A percentile compares a stretch with the other conserved stretches of the same genome.
Evolutionary conservation across 2,888 invertebrate genomes (phyloP).

Genomic region (Latrodectus elegans): DNA sequence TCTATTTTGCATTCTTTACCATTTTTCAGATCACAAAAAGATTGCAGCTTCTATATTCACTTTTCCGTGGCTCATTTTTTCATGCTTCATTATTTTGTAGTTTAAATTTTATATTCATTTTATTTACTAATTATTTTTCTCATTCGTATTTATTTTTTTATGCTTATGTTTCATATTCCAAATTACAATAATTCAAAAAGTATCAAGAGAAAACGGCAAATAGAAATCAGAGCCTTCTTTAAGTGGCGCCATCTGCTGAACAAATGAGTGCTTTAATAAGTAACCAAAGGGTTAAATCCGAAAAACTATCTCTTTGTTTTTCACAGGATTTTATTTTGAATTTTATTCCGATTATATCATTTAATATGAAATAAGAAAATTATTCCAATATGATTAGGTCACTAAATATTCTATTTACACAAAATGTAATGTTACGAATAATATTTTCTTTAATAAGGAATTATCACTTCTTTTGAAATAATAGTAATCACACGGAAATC

Average conservation of each 20-base stretch:
- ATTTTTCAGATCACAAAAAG: too few species aligned
- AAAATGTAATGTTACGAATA: too few species aligned
- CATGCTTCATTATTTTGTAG: background rate
- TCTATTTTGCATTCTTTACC: too few species aligned
- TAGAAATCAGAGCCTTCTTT: background rate
- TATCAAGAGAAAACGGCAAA: background rate
- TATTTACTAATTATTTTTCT: background rate
- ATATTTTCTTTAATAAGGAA: too few species aligned
- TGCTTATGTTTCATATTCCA: background rate
- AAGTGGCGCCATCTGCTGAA: slow-evolving; percentile 66
- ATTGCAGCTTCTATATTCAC: too few species aligned
- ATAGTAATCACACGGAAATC: too few species aligned
- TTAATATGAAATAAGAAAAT: too few species aligned
- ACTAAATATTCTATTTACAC: too few species aligned
- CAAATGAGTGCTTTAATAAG: slow-evolving; percentile 36
- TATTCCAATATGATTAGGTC: too few species aligned
- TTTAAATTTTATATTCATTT: background rate
- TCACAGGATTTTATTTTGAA: too few species aligned
- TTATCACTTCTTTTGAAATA: too few species aligned
- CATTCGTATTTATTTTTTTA: background rate
- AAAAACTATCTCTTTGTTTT: slow-evolving; percentile 1
- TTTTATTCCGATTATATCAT: too few species aligned
- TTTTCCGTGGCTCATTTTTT: background rate
- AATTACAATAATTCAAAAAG: background rate
- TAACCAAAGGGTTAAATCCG: slow-evolving; percentile 65